Evolutionary conservation across 1,140 invertebrate genomes (phyloP).

Genomic region (Harlomillsia oculata): DNA sequence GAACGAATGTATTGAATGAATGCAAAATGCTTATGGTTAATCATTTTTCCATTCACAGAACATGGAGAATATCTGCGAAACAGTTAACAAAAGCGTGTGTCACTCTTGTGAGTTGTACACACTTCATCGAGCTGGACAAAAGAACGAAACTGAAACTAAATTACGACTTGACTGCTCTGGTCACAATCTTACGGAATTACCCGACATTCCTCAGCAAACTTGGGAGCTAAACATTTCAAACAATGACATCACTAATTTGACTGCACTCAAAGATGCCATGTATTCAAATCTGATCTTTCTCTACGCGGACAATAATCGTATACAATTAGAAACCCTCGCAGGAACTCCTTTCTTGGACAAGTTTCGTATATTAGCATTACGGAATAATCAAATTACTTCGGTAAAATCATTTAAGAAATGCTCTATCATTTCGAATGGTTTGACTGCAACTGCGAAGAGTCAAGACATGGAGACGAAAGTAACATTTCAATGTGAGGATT

Average conservation of each 20-base stretch:
- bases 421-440: too few relatives aligned
- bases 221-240: constrained; percentile 19
- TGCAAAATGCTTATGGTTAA: too few relatives aligned
- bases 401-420: constrained; percentile 5
- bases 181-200: constrained; percentile 12
- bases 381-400: constrained; percentile 8
- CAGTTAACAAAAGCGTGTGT: constrained; percentile 8
- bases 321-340: background rate
- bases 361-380: constrained; percentile 6
- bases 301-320: constrained; percentile 16
- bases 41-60: background rate
- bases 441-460: too few relatives aligned
- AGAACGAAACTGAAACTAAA: background rate
- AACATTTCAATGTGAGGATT: too few relatives aligned
- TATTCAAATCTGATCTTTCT: constrained; percentile 16
- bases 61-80: constrained; percentile 4
- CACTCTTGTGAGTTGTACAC: background rate
- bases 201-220: constrained; percentile 6
- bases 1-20: too few relatives aligned
- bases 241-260: constrained; percentile 17
- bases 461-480: too few relatives aligned
- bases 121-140: background rate
- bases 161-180: constrained; percentile 18
- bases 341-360: constrained; percentile 5
- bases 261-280: constrained; percentile 9